Base-by-base conservation (phyloP, 2,797 vertebrate species). In the Mionectes olivaceus region DNA sequence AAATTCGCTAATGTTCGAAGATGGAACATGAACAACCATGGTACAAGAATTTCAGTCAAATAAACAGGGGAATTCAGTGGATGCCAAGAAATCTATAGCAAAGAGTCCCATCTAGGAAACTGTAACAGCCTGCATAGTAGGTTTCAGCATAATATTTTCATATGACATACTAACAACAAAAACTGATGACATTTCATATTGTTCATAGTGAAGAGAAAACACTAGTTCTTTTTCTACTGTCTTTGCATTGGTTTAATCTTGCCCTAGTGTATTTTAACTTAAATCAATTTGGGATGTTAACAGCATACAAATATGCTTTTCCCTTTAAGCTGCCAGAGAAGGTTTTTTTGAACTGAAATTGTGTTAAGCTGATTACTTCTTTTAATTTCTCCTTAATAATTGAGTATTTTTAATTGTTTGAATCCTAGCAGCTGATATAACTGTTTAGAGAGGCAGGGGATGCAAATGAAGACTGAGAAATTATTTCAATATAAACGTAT, bases 351-450 rank as follows among this genome's bases (percentile, higher is more conserved):
- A 76, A 56, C n/a, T 83, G 67, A 65, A 93, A 91, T 74, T 74
- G 69, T 67, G 33, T 83, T 94, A 95, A 96, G 77, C 91, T 90
- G 89, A 84, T 87, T 69, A 55, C 25, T 84, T 91, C 83, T 83
- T 85, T 88, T 83, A 91, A 95, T 91, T 74, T 74, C 74, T 59
- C 37, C 59, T 68, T 90, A 63, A 68, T 84, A 61, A 93, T 53
- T 79, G 67, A 91, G 35, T 28, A 78, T 74, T 94, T 96, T 95
- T 94, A 94, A 97, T 96, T 95, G 80, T 83, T 70, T 86, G 21
- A 77, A 68, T 61, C 65, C 65, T 80, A 94, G 33, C 50, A 90
- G 87, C 75, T 83, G 67, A 82, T 85, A 73, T 43, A 63, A 41
- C 74, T 87, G 27, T 78, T 90, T 65, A 65, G 61, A 90, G 68